Evolutionary conservation across 2,888 invertebrate genomes (phyloP), one percentile per base, ranked within the genome.

Genomic region (Drosophila glabriapex): DNA sequence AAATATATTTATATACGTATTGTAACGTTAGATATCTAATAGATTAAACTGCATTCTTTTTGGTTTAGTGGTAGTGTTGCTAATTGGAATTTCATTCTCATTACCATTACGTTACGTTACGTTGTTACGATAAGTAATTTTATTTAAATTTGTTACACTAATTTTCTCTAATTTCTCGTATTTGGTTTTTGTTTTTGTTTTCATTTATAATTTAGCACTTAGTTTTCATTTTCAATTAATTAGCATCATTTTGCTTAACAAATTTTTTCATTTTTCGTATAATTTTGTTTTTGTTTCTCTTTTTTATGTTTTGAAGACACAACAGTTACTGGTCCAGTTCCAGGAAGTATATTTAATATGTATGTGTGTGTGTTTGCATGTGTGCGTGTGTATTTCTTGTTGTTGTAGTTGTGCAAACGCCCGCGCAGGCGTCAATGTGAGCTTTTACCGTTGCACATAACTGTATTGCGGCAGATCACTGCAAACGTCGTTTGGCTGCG

Each of bases 291-390:
- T 73, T 70, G 53, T 76, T 80, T 72, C 28, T 75, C 73, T 65
- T 81, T 80, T 76, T 68, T 84, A 79, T 78, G 80, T 91, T 91
- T 91, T 91, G 92, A 93, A 93, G 93, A 93, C 93, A 93, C 93
- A 93, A 93, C 92, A 93, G 93, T 93, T 93, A 92, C 93, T 93
- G 93, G 93, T 93, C 93, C 93, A 93, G 92, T 93, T 93, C 93
- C 93, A 93, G 93, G 93, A 93, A 93, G 92, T 92, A 86, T 83
- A 81, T 85, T 68, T 83, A 68, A 68, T 78, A 78, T 79, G 73
- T 81, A 68, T 67, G 61, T 49, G 43, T 84, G 55, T 84, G 41
- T 58, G 62, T 89, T 56, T 87, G 41, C 41, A 58, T 82, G 60
- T 84, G 59, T 85, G 61, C 14, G 43, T 63, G 63, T 73, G 22